These are phyloP conservation scores for Acromyrmex heyeri DNA, from an alignment of 1,140 invertebrate genomes.

Conservation along the genomic window DNA sequence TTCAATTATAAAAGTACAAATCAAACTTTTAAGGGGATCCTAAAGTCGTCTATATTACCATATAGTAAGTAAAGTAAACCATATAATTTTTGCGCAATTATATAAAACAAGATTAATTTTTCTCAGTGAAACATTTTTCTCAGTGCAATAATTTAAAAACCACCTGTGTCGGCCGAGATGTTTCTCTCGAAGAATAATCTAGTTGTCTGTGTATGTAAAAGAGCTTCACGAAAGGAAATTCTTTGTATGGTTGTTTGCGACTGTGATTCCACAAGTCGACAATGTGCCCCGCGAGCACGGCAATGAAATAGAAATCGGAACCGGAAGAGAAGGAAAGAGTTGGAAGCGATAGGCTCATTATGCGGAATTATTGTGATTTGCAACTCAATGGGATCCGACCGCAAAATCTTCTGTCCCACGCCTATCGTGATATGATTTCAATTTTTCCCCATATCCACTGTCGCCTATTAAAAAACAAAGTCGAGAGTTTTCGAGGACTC, in stretches of 20 bases:
- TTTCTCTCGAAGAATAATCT: not conserved
- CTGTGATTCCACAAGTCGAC: conserved; percentile 38
- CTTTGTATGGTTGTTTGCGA: not conserved
- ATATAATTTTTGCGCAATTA: too few species aligned
- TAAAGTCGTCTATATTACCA: too few species aligned
- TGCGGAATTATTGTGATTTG: conserved; percentile 59
- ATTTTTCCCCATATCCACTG: not conserved
- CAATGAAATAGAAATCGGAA: conserved; percentile 81
- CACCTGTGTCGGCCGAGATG: too few species aligned
- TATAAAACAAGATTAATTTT: too few species aligned
- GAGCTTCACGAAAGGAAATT: conserved; percentile 48
- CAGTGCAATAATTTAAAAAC: not conserved
- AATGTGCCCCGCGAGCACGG: conserved; percentile 63
- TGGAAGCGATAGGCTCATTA: conserved; percentile 74
- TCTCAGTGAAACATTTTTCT: too few species aligned
- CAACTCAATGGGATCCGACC: conserved; percentile 4
- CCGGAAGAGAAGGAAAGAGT: conserved; percentile 75
- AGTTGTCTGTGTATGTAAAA: not conserved
- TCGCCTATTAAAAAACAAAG: conserved; percentile 18
- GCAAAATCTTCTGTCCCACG: conserved; percentile 23
- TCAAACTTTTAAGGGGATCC: too few species aligned
- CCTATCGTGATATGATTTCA: not conserved
- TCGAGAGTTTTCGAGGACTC: conserved; percentile 14
- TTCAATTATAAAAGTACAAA: too few species aligned
- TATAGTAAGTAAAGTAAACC: too few species aligned